phyloP scores from a whole-genome alignment of 2,797 vertebrate species.

The Hydrophis major region DNA sequence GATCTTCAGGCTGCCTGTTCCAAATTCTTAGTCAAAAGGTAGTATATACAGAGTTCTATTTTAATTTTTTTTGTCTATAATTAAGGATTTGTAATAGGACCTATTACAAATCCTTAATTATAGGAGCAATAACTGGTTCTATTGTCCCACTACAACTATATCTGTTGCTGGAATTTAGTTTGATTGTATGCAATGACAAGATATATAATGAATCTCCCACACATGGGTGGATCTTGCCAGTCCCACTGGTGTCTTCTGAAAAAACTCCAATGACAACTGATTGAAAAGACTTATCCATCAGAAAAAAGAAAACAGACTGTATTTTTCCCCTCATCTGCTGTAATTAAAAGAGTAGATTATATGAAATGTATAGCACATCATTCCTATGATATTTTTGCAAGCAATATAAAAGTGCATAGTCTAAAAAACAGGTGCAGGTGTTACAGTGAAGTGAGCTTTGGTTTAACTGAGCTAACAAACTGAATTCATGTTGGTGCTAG shows the following conservation, averaged over 20 bases:
- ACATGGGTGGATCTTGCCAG: fast-evolving
- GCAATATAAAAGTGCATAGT: background rate
- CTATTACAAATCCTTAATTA: conserved; percentile 36
- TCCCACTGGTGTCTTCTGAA: background rate
- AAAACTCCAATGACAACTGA: background rate
- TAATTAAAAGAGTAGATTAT: background rate
- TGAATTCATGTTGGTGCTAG: background rate
- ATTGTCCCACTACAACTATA: background rate
- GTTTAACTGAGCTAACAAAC: background rate
- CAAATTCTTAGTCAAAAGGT: background rate
- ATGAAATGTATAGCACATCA: background rate
- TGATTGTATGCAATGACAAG: conserved; percentile 39
- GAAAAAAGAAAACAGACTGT: background rate
- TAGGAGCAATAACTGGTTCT: conserved; percentile 34
- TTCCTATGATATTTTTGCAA: background rate
- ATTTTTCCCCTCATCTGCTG: background rate
- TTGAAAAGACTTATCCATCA: background rate
- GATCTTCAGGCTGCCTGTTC: background rate
- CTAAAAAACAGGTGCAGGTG: background rate
- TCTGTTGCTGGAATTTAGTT: conserved; percentile 20
- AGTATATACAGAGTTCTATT: conserved; percentile 11
- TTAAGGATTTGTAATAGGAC: too few relatives aligned
- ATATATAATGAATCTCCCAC: conserved; percentile 15
- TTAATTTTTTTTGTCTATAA: conserved; percentile 9
- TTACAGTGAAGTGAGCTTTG: background rate